A percentile compares a stretch with the other conserved stretches of the same genome.
Conservation (phyloP, 2,797 vertebrate genomes). For the Mus minutoides region DNA sequence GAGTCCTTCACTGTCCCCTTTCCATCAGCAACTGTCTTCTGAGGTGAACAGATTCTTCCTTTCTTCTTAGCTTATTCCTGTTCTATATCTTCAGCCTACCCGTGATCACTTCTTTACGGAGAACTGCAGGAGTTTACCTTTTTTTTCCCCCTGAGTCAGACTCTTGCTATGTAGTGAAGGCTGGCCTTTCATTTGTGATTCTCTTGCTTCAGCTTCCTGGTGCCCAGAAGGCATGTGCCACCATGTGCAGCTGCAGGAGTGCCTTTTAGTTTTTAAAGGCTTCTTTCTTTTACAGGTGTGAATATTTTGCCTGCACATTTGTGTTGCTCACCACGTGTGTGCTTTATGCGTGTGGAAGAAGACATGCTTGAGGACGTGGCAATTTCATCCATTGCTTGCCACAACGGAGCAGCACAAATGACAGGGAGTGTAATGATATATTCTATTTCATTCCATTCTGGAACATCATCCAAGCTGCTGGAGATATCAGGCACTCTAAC, state of each 20-base stretch:
- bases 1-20: background rate
- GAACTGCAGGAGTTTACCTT: background rate
- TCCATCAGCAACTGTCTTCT: background rate
- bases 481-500: background rate
- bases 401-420: background rate
- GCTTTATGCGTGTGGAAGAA: background rate
- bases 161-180: background rate
- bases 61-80: background rate
- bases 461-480: slow-evolving; percentile 27
- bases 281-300: background rate
- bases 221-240: background rate
- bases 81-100: background rate
- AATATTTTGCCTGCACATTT: background rate
- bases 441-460: background rate
- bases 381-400: background rate
- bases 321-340: background rate
- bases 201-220: background rate
- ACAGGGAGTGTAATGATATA: background rate
- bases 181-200: background rate
- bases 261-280: background rate
- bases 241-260: background rate
- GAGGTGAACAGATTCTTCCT: background rate
- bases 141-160: background rate
- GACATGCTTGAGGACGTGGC: background rate
- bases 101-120: background rate